Base-by-base conservation (phyloP, 1,140 invertebrate genomes). In the Matsumurasca onukii region DNA sequence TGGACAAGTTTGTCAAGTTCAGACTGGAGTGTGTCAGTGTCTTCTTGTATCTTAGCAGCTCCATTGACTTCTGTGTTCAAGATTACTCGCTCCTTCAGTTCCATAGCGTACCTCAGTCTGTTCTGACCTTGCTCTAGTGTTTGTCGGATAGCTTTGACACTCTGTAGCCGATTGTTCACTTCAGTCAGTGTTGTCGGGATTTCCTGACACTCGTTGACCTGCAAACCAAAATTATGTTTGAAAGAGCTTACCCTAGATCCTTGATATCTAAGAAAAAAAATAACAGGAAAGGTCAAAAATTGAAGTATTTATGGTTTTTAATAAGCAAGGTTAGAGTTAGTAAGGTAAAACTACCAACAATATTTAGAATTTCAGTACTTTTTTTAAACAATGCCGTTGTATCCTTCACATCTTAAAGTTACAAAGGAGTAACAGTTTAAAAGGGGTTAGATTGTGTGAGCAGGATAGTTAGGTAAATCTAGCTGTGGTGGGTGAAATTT, bases 41-140 rank as follows among this genome's bases (percentile, higher is more conserved):
- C 91, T 76, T 96, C 93, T 77, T 95, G 88, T 63, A 96, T 94
- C 77, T 93, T 94, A 0, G 86, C 85, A 0, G 89, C 91, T 0
- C 94, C 94, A 70, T 85, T 86, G 71, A 91, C 89, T 80, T 96
- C 93, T 0, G 94, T 96, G 75, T 95, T 95, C 83, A 95, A 89
- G 2, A 95, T 92, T 0, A 97, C 93, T 75, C 91, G 91, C 78
- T 96, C 94, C 78, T 95, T 96, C 0, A 97, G 79, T 75, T 97
- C 94, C n/a, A 94, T 77, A 39, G 92, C 87, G 77, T 97, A 97
- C 17, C 91, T 85, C 5, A 97, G 76, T 77, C 95, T 95, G 74
- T 96, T 95, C 75, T 96, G 93, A 0, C 93, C 94, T 75, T 95
- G 92, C 77, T 97, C 94, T 22, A 96, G 82, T 1, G 89, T 91